phyloP scores from a whole-genome alignment of 2,113 vertebrate genomes.

The Mellivora capensis region DNA sequence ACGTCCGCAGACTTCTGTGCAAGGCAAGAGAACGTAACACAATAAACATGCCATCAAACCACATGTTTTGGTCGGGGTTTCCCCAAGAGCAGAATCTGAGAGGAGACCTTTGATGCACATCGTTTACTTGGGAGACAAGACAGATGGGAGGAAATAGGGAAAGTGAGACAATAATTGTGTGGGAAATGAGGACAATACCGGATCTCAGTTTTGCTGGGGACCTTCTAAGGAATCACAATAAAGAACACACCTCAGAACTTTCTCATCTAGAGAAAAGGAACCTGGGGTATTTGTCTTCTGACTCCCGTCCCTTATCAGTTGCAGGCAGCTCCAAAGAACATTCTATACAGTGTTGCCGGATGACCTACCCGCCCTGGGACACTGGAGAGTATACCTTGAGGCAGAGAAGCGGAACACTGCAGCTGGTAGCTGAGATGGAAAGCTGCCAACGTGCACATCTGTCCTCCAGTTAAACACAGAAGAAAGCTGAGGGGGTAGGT shows the following conservation, averaged over 20 bases:
- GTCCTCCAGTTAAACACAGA: background rate
- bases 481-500: background rate
- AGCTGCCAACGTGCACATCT: background rate
- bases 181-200: background rate
- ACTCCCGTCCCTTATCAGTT: background rate
- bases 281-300: background rate
- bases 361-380: background rate
- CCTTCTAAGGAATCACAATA: no score
- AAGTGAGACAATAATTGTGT: background rate
- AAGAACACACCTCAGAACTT: background rate
- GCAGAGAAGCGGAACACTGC: background rate
- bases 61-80: background rate
- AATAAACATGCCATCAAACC: background rate
- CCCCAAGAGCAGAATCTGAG: background rate
- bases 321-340: background rate
- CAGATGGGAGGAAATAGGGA: background rate
- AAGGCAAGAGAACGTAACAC: background rate
- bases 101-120: background rate
- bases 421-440: no score
- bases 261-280: background rate
- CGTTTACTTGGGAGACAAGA: background rate
- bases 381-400: background rate
- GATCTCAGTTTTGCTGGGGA: background rate
- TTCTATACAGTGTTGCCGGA: background rate
- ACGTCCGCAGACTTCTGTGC: background rate